Conservation (phyloP, 2,888 invertebrate species). For the Conistra vaccinii region DNA sequence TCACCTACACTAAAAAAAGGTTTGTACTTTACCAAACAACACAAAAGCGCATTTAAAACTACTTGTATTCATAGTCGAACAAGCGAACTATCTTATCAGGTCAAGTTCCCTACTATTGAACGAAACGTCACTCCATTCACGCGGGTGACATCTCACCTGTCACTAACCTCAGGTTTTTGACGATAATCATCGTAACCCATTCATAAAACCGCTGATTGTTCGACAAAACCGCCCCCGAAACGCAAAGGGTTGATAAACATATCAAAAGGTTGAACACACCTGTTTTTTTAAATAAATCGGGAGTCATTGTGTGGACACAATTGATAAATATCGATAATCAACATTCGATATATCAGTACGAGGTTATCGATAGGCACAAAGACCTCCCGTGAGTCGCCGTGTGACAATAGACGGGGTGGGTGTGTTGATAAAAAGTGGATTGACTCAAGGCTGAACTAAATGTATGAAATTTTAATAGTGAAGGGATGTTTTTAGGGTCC, state of each 20-base stretch:
- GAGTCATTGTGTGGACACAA: slow-evolving; percentile 85
- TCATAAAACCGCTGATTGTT: slow-evolving; percentile 86
- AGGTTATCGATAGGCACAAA: slow-evolving; percentile 78
- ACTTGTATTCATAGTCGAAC: slow-evolving; percentile 70
- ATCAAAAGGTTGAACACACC: slow-evolving; percentile 87
- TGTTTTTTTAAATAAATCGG: slow-evolving; percentile 86
- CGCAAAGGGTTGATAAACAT: slow-evolving; percentile 90
- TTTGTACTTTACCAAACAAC: slow-evolving; percentile 66
- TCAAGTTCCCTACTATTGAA: slow-evolving; percentile 80
- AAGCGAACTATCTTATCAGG: slow-evolving; percentile 80
- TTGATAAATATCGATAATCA: slow-evolving; percentile 87
- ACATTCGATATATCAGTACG: slow-evolving; percentile 81
- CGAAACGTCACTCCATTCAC: slow-evolving; percentile 78
- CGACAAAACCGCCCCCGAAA: slow-evolving; percentile 84
- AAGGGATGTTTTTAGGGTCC: background rate
- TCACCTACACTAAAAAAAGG: slow-evolving; percentile 40
- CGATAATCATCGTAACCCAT: slow-evolving; percentile 87
- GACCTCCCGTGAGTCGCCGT: slow-evolving; percentile 83
- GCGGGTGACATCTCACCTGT: slow-evolving; percentile 89
- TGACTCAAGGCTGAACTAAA: slow-evolving; percentile 46
- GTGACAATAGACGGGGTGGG: slow-evolving; percentile 67
- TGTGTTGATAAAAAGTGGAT: slow-evolving; percentile 56
- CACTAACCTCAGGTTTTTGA: slow-evolving; percentile 86
- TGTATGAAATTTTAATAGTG: slow-evolving; percentile 28
- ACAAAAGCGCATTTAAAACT: slow-evolving; percentile 72